Base-by-base conservation (phyloP, 2,113 vertebrate genomes). In the Rallus limicola region DNA sequence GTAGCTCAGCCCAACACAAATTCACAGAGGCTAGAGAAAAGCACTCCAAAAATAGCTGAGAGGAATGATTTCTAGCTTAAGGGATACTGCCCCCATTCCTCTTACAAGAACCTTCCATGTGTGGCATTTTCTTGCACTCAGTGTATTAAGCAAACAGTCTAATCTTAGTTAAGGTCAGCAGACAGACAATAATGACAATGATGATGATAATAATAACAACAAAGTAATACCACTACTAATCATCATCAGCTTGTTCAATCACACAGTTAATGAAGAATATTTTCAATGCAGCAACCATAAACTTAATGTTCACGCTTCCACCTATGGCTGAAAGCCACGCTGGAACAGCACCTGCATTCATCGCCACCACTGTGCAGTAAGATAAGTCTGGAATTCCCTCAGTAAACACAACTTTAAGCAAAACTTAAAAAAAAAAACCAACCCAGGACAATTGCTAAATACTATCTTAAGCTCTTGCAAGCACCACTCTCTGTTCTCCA, bases 341-440 rank as follows among this genome's bases (percentile, higher is more conserved):
- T 64, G 82, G 79, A 83, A 11, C 42, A 63, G 86, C 88, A 97
- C 69, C 91, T 93, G 92, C 56, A 52, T 71, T 55, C 71, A 68
- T 84, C 68, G 76, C 31, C 67, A 40, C 23, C 25, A 25, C 31
- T 59, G 44, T 2, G 3, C 48, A 55, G 29, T 0, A 46, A 88
- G 74, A 18, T 34, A 71, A 78, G 46, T 34, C 69, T 90, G 75
- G 62, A 95, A 77, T 48, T 60, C 70, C 48, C 50, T 81, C 58
- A 68, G 8, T 18, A 48, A 91, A 75, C 34, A 55, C 60, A 68
- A 36, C 7, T 28, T 31, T 55, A 65, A 60, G 21, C 17, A 89
- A 55, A 84, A 67, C 33, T 92, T 53, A 3, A 85, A 44, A 86
- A 69, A 42, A 4, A 53, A 21, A 46, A 46, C n/a, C 46, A 46